Base-by-base conservation (phyloP, 2,797 vertebrate genomes). In the Platalea minor region DNA sequence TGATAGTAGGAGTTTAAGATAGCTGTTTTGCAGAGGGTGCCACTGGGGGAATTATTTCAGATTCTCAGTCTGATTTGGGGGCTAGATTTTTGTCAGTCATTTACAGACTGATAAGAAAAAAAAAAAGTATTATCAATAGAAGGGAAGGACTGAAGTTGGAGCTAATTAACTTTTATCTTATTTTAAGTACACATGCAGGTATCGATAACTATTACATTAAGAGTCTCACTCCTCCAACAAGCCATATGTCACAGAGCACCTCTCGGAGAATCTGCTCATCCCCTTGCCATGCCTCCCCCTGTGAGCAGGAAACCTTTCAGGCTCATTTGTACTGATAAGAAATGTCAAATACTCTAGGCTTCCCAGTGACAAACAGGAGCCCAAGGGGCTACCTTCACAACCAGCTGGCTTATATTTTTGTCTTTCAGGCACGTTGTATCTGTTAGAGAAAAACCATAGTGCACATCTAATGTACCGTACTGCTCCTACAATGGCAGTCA, bases 91-190 rank as follows among this genome's bases (percentile, higher is more conserved):
- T 92, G 25, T 50, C 14, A 46, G 72, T 59, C 18, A 18, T 57
- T 89, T 77, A 31, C 28, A 54, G 41, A 54, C 48, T 29, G 72
- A 90, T 74, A 13, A 3, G 24, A 37, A 82, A 63, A 56, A 35
- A 35, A 31, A 2, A 3, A 7, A 6, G 29, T 5, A 14, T 87
- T 91, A 90, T 89, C 75, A 74, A 33, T 45, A 46, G 39, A 77
- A 85, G 31, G 17, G 15, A 60, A 87, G 70, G 26, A 28, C 46
- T 89, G 64, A 69, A 59, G 29, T 11, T 79, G 68, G 82, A 88
- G 64, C 60, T 93, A 95, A 91, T 95, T 92, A 91, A 85, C 87
- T 93, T 88, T 79, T 94, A 81, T 73, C 74, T 94, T 67, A 65
- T 83, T 82, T 73, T 73, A 57, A 90, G 35, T 48, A 45, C 14